Conservation (phyloP, 2,888 invertebrate species). For the Hemaris fuciformis region DNA sequence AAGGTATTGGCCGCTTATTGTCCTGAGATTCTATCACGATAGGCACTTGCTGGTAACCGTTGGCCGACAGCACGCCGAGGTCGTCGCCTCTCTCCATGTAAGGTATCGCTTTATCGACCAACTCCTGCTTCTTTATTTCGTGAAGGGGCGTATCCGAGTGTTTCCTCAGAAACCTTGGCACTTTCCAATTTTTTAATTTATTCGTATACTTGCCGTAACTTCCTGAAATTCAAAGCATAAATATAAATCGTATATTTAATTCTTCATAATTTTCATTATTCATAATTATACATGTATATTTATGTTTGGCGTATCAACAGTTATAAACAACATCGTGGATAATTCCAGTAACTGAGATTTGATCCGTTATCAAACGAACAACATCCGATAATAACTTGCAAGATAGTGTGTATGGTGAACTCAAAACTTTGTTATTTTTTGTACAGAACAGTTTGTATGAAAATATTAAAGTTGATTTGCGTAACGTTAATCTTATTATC, state of each 20-base stretch:
- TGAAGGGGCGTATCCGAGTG: slow-evolving; percentile 78
- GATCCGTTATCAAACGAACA: slow-evolving; percentile 9
- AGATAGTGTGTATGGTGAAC: neutral
- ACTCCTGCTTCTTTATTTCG: slow-evolving; percentile 68
- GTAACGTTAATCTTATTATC: neutral
- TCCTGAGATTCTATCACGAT: slow-evolving; percentile 82
- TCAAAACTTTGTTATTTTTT: neutral
- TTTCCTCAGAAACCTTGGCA: slow-evolving; percentile 85
- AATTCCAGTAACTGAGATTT: neutral
- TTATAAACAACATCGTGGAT: neutral
- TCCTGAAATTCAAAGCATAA: slow-evolving; percentile 58
- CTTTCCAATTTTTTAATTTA: slow-evolving; percentile 85
- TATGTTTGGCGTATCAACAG: neutral
- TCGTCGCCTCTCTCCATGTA: slow-evolving; percentile 60
- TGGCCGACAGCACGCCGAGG: slow-evolving; percentile 50
- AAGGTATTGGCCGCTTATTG: slow-evolving; percentile 54
- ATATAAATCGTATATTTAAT: no score
- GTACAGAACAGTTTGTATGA: neutral
- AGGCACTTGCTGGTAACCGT: slow-evolving; percentile 85
- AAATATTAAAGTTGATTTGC: neutral
- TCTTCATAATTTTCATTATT: neutral
- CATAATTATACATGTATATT: neutral
- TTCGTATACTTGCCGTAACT: slow-evolving; percentile 82
- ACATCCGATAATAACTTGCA: slow-evolving; percentile 3
- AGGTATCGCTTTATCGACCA: slow-evolving; percentile 63